These are phyloP conservation scores for Meandrina meandrites DNA, from an alignment of 92 coral and sea anemone species.

Conservation along the genomic window DNA sequence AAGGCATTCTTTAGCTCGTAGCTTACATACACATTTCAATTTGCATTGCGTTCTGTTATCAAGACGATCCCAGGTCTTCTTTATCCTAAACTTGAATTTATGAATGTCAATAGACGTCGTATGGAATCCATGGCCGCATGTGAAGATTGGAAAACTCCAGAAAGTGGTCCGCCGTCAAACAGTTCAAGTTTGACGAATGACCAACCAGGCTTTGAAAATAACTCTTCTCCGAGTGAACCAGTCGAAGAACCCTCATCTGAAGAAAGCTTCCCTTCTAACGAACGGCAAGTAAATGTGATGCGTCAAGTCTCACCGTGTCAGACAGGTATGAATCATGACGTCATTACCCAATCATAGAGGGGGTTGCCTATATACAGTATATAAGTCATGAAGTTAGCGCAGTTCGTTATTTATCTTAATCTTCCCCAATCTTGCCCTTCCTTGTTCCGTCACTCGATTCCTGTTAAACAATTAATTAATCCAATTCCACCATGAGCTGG, in stretches of 20 bases:
- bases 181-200: slow-evolving; percentile 7
- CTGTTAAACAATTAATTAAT: no score
- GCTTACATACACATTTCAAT: no score
- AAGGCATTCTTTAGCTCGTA: no score
- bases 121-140: neutral
- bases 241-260: neutral
- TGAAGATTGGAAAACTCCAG: neutral
- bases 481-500: no score
- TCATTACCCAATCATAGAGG: neutral
- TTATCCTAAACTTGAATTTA: no score
- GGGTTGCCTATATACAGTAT: no score
- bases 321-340: slow-evolving; percentile 10
- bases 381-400: no score
- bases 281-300: slow-evolving; percentile 5
- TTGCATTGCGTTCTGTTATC: no score
- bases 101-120: slow-evolving; percentile 16
- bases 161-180: neutral
- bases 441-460: no score
- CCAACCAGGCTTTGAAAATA: neutral
- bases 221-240: neutral
- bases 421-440: no score
- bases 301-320: slow-evolving; percentile 1
- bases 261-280: neutral
- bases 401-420: neutral
- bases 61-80: no score